Conservation (phyloP, 2,888 invertebrate species). For the Adelognathus sp. region DNA sequence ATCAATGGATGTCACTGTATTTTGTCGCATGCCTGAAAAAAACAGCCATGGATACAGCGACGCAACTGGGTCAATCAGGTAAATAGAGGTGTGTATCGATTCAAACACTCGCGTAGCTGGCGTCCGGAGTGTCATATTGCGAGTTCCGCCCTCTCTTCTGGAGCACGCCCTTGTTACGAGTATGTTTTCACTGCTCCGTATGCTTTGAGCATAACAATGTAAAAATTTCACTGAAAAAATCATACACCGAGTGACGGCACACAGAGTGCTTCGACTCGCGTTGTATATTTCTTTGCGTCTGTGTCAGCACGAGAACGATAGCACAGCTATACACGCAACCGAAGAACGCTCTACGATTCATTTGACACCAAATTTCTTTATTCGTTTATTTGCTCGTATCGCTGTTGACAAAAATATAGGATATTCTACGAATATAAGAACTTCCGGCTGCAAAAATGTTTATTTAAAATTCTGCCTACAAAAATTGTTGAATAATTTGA, state of each 20-base stretch:
- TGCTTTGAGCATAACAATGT: background rate
- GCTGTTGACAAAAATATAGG: background rate
- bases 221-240: background rate
- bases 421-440: too few species aligned
- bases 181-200: background rate
- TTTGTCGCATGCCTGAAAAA: background rate
- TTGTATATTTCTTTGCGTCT: too few species aligned
- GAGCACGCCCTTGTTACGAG: constrained; percentile 18
- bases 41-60: constrained; percentile 3
- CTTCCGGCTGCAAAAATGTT: too few species aligned
- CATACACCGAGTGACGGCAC: background rate
- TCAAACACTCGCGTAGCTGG: background rate
- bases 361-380: background rate
- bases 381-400: background rate
- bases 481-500: too few species aligned
- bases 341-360: background rate
- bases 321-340: background rate
- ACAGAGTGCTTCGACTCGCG: background rate
- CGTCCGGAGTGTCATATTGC: constrained; percentile 7
- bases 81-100: background rate
- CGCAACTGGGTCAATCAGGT: constrained; percentile 17
- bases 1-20: background rate
- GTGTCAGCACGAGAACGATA: too few species aligned
- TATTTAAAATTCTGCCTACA: too few species aligned
- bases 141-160: constrained; percentile 7